Conservation (phyloP, 2,888 invertebrate genomes). For the Agrotis clavis region DNA sequence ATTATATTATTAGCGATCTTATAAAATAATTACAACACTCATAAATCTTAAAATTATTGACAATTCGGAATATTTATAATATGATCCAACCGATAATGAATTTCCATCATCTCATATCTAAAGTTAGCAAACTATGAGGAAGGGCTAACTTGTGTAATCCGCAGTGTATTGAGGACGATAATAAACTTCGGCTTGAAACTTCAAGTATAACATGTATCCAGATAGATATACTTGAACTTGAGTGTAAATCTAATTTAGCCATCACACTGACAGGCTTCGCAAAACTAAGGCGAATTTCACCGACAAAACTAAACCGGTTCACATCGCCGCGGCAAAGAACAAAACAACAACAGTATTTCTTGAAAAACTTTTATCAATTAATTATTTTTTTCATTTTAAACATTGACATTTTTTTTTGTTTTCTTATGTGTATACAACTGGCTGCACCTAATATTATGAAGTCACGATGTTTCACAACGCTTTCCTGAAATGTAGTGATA, state of each 20-base stretch:
- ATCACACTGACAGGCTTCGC: not conserved
- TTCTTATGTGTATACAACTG: no score
- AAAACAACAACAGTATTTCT: no score
- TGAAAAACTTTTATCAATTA: no score
- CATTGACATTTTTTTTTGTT: no score
- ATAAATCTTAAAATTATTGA: conserved; percentile 44
- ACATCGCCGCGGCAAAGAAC: no score
- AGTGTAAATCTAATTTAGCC: conserved; percentile 16
- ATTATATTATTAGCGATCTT: not conserved
- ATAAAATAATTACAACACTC: conserved; percentile 14
- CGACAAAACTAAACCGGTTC: not conserved
- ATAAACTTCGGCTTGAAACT: conserved; percentile 71
- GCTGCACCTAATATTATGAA: no score
- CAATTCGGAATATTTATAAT: conserved; percentile 45
- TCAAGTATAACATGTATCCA: conserved; percentile 16
- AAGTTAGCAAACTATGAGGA: conserved; percentile 77
- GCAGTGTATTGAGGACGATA: conserved; percentile 74
- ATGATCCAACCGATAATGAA: conserved; percentile 67
- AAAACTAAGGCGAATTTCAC: not conserved
- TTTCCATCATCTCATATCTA: conserved; percentile 72
- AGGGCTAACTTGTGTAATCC: conserved; percentile 83
- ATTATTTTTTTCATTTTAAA: no score
- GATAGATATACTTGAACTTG: conserved; percentile 2
- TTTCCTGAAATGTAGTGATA: no score
- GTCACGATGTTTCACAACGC: no score